Base-by-base conservation (phyloP, 2,113 vertebrate species). In the Prinia subflava region DNA sequence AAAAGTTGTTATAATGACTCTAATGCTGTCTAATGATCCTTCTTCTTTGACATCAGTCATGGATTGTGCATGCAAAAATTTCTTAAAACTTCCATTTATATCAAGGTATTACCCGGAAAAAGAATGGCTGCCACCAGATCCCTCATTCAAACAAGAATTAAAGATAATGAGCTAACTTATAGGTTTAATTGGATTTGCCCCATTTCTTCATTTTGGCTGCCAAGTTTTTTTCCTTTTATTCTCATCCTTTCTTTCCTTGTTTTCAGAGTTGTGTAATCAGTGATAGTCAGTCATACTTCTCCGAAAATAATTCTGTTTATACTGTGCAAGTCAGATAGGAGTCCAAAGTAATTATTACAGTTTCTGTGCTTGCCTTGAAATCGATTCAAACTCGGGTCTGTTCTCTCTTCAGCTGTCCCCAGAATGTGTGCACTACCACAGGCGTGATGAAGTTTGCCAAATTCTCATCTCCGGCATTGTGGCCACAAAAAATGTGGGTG, bases 111-210 rank as follows among this genome's bases (percentile, higher is more conserved):
- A 86, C 67, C 47, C 85, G 59, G 79, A 74, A 87, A 81, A 92
- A 90, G 75, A 88, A 73, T 44, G 75, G 50, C 78, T 90, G 49
- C 62, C 57, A 71, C 49, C 46, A 76, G 88, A 73, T 85, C 77
- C 56, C 37, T 75, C 94, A 76, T 76, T 95, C 65, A 79, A 95
- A 85, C 57, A 83, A 85, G 78, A 92, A 94, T 91, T 92, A 80
- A 91, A 87, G 74, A 92, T 91, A 91, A 88, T 60, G 59, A 67
- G 25, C 73, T 64, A 80, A 91, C 89, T 94, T 96, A 75, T 23
- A 92, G 71, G 63, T 88, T 95, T 95, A 95, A 92, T 94, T 92
- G 81, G 60, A 88, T 92, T 91, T 95, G 44, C 56, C 39, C 55
- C 50, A 89, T 71, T 56, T 83, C 82, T 88, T 94, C 31, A 70